A percentile compares a stretch with the other conserved stretches of the same genome.
Evolutionary conservation across 2,797 vertebrate species (phyloP).

Genomic region (Hemibagrus guttatus): DNA sequence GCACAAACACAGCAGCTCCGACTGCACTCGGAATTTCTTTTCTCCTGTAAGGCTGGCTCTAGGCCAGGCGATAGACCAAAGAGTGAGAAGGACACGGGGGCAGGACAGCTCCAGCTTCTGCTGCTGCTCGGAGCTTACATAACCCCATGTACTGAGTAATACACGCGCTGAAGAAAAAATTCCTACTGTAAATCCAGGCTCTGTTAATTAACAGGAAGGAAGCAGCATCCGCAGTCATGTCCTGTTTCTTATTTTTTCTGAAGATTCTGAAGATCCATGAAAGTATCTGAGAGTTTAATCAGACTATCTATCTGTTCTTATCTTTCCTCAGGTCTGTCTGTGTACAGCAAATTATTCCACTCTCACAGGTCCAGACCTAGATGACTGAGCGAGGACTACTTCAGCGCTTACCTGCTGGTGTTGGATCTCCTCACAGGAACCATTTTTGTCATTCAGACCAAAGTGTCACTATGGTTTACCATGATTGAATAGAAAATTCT

Average conservation of each 20-base stretch:
- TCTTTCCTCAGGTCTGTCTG: slow-evolving; percentile 65
- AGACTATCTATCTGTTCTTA: slow-evolving; percentile 8
- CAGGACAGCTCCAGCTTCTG: slow-evolving; percentile 37
- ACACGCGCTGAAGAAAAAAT: slow-evolving; percentile 6
- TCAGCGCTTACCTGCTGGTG: slow-evolving; percentile 58
- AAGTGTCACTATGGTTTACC: slow-evolving; percentile 64
- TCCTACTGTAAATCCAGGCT: neutral
- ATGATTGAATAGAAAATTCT: neutral
- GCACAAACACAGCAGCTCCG: slow-evolving; percentile 73
- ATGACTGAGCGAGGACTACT: slow-evolving; percentile 67
- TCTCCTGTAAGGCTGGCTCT: slow-evolving; percentile 68
- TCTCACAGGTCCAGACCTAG: slow-evolving; percentile 65
- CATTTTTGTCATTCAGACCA: neutral
- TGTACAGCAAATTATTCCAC: slow-evolving; percentile 69
- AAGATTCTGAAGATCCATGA: neutral
- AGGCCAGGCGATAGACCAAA: slow-evolving; percentile 64
- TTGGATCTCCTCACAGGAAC: slow-evolving; percentile 8
- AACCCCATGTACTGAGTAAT: slow-evolving; percentile 26
- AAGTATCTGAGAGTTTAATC: slow-evolving; percentile 1
- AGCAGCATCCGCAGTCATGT: neutral
- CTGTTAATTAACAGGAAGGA: neutral
- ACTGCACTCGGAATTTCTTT: slow-evolving; percentile 73
- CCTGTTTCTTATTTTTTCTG: neutral
- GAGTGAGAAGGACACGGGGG: slow-evolving; percentile 30
- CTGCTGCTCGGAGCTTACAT: slow-evolving; percentile 45